These are phyloP conservation scores for Pemphigus obesinymphae DNA, from an alignment of 1,140 invertebrate species.

Conservation along the genomic window DNA sequence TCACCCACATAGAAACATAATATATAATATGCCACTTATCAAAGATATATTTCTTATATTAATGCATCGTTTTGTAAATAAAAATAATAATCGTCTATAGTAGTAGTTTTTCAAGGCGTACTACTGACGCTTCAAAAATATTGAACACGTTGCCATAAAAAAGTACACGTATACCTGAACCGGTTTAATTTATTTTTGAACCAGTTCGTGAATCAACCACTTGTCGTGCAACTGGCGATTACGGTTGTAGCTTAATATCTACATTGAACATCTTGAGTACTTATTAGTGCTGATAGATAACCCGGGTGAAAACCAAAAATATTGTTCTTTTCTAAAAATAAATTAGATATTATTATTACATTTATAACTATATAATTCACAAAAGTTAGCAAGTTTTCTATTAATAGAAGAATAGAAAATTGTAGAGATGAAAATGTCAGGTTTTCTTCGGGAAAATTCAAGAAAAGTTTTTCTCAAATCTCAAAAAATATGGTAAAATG, in stretches of 20 bases:
- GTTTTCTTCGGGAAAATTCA: too few species aligned
- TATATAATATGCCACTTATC: not conserved
- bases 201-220: conserved; percentile 37
- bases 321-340: too few species aligned
- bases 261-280: conserved; percentile 23
- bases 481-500: too few species aligned
- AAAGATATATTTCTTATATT: not conserved
- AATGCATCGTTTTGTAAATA: conserved; percentile 12
- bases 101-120: conserved; percentile 24
- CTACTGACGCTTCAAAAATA: not conserved
- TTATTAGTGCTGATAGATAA: conserved; percentile 16
- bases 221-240: conserved; percentile 17
- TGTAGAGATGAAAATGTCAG: too few species aligned
- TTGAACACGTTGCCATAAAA: conserved; percentile 24
- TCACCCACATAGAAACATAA: not conserved
- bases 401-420: not conserved
- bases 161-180: conserved; percentile 23
- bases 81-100: not conserved
- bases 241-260: conserved; percentile 20
- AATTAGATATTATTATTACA: not conserved
- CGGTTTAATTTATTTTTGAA: conserved; percentile 41
- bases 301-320: not conserved
- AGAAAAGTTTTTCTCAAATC: too few species aligned
- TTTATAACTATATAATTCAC: not conserved
- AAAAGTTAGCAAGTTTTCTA: too few species aligned